Conservation (phyloP, 2,888 invertebrate genomes). For the Poecilus cupreus region DNA sequence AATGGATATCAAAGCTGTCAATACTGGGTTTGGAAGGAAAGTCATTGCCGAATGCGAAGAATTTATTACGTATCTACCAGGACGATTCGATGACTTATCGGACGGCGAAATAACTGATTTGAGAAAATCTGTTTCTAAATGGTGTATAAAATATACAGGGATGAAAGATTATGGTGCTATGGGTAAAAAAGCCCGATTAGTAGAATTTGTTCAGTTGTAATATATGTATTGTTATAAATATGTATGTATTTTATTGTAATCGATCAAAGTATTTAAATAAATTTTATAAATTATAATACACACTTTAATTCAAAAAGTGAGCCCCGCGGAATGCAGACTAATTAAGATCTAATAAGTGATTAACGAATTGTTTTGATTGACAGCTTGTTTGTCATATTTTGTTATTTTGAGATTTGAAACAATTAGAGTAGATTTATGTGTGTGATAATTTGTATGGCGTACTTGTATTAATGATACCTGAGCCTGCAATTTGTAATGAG, state of each 20-base stretch:
- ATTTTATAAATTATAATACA: not conserved
- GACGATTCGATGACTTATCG: not conserved
- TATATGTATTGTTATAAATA: not conserved
- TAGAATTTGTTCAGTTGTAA: conserved; percentile 5
- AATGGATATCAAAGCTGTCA: not conserved
- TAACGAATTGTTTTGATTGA: too few species aligned
- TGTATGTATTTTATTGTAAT: not conserved
- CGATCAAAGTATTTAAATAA: not conserved
- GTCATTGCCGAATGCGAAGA: not conserved
- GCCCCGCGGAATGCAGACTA: too few species aligned
- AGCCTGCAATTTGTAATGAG: too few species aligned
- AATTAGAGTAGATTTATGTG: too few species aligned
- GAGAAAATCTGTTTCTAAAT: not conserved
- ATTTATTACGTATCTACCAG: not conserved
- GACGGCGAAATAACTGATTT: not conserved
- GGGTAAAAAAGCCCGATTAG: not conserved
- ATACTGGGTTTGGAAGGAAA: not conserved
- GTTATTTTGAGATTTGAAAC: too few species aligned
- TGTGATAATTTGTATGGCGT: too few species aligned
- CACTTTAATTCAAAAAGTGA: too few species aligned
- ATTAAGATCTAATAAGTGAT: too few species aligned
- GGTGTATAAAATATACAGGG: not conserved
- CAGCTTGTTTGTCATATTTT: too few species aligned
- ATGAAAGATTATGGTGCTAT: not conserved
- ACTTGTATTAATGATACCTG: too few species aligned